Percentiles rank a stretch among this genome's conserved stretches.
Evolutionary conservation across 2,888 invertebrate species (phyloP).

Genomic region (Drosophila kuntzei): DNA sequence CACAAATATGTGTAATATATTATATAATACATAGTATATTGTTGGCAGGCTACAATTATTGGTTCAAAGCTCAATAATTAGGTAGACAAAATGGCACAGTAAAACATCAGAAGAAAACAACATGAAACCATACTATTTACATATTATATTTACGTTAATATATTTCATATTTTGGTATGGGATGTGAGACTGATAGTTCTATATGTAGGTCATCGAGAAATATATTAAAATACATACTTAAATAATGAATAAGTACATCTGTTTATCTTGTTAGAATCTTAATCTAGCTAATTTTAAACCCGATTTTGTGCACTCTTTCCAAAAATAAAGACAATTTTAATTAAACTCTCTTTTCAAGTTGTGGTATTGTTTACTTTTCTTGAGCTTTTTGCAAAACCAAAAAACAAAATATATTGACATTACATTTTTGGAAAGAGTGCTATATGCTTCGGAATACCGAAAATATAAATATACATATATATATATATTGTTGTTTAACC

Average conservation of each 20-base stretch:
- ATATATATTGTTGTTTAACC: conserved; percentile 31
- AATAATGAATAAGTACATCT: conserved; percentile 40
- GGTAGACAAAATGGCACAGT: background rate
- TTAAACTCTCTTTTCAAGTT: background rate
- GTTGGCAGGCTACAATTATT: conserved; percentile 1
- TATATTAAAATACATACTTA: conserved; percentile 24
- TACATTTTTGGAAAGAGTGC: conserved; percentile 43
- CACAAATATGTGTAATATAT: background rate
- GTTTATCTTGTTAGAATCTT: conserved; percentile 46
- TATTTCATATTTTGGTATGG: conserved; percentile 73
- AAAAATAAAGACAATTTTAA: conserved; percentile 1
- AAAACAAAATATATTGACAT: conserved; percentile 4
- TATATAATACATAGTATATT: conserved; percentile 2
- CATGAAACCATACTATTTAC: conserved; percentile 42
- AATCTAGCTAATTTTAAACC: conserved; percentile 69
- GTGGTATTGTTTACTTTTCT: background rate
- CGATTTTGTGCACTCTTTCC: conserved; percentile 29
- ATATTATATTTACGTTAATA: conserved; percentile 56
- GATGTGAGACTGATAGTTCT: conserved; percentile 84
- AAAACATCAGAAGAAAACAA: conserved; percentile 19
- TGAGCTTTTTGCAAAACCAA: conserved; percentile 1
- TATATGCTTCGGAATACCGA: conserved; percentile 56
- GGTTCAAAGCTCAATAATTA: conserved; percentile 8
- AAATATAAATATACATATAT: conserved; percentile 16
- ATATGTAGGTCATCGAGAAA: conserved; percentile 72